phyloP scores from a whole-genome alignment of 2,797 vertebrate species.

The Taenioides sp. region DNA sequence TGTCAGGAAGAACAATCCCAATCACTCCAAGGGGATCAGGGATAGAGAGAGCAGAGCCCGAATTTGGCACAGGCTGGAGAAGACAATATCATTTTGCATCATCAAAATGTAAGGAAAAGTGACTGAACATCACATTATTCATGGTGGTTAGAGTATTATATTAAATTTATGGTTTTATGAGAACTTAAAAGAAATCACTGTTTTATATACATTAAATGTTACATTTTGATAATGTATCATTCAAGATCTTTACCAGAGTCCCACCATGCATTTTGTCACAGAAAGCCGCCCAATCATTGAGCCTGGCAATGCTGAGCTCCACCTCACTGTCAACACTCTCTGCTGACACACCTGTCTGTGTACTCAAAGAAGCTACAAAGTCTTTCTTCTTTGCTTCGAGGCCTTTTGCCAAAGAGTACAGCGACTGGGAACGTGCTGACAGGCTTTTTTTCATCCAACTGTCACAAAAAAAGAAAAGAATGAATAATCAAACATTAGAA shows the following conservation, averaged over 20 bases:
- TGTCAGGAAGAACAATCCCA: slow-evolving; percentile 82
- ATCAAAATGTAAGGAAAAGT: background rate
- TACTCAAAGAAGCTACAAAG: slow-evolving; percentile 60
- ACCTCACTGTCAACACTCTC: slow-evolving; percentile 76
- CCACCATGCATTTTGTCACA: slow-evolving; percentile 79
- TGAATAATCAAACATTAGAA: background rate
- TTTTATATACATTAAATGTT: no score
- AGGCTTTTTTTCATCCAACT: slow-evolving; percentile 83
- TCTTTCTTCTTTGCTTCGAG: slow-evolving; percentile 75
- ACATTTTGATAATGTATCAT: no score
- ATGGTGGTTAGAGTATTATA: no score
- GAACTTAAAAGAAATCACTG: no score
- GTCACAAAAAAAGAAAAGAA: background rate
- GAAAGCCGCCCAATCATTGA: slow-evolving; percentile 81
- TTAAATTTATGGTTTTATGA: no score
- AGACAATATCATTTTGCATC: no score
- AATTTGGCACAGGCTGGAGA: slow-evolving; percentile 71
- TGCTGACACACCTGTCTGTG: slow-evolving; percentile 63
- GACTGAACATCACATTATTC: background rate
- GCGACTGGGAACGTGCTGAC: slow-evolving; percentile 76
- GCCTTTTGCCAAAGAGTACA: slow-evolving; percentile 76
- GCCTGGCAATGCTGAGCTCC: slow-evolving; percentile 77
- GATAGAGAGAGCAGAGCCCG: slow-evolving; percentile 81
- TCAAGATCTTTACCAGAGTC: slow-evolving; percentile 70
- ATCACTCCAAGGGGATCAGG: slow-evolving; percentile 85